Evolutionary conservation across 1,140 invertebrate species (phyloP), one percentile per base, ranked within the genome.

Genomic region (Microvelia longipes): DNA sequence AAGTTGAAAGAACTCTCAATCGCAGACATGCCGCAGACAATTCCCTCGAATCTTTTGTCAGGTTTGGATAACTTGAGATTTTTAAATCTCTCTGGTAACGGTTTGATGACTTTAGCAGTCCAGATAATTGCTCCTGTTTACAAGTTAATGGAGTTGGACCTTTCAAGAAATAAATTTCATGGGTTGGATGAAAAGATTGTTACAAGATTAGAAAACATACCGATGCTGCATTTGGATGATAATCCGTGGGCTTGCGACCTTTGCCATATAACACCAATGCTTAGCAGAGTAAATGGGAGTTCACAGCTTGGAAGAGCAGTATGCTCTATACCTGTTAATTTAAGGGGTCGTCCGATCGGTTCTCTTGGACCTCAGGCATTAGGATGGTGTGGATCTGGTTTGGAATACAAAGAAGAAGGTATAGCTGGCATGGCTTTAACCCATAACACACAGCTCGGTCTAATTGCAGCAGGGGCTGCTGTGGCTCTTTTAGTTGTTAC

Each of bases 241-340:
- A 89, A 89, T 77, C 83, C 83, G 2, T 89, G 87, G 86, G 80
- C 82, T 1, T 90, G 88, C 75, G 86, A 88, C 76, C 78, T 84
- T 73, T 90, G 88, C 75, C 82, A 83, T 67, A 83, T 83, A 11
- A 80, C 80, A 19, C 81, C 80, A 1, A 82, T 86, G 81, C 73
- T 87, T 0, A 78, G 77, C 72, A 81, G 69, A 25, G 80, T 81
- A 0, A 84, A 85, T 72, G 73, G 81, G 5, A 84, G 84, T 73
- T 74, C 75, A 0, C 79, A 80, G 1, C 77, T 84, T 66, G 60
- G 61, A n/a, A 50, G 68, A 25, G 72, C 73, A 1, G 72, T 73
- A 25, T 87, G 85, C 73, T 76, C 79, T 24, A 76, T 81, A 1
- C 85, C 85, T 0, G 77, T 82, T 68, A 76, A 78, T 35, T 73